A percentile compares a stretch with the other conserved stretches of the same genome.
Conservation (phyloP, 2,113 vertebrate species). For the Chaetodon auriga region DNA sequence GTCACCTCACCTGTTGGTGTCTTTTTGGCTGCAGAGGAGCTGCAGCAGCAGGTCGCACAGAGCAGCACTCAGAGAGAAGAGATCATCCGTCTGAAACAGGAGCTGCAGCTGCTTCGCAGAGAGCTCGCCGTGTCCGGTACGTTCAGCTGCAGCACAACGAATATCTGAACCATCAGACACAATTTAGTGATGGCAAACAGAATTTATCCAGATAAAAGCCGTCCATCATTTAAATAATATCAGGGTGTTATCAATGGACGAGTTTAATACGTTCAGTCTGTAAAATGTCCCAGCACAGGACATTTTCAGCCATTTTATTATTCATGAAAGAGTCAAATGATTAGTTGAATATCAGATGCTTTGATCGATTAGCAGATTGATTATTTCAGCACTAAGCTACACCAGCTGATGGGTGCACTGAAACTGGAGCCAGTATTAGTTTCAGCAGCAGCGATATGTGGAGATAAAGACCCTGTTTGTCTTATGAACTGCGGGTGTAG, state of each 20-base stretch:
- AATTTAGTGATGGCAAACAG: background rate
- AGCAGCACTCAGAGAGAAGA: constrained; percentile 89
- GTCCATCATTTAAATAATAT: background rate
- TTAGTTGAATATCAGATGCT: background rate
- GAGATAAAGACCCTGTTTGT: background rate
- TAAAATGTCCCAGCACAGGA: too few relatives aligned
- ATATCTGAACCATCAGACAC: too few relatives aligned
- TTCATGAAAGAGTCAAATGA: background rate
- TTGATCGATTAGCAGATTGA: background rate
- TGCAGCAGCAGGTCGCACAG: constrained; percentile 88
- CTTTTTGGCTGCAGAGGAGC: constrained; percentile 79
- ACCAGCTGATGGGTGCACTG: background rate
- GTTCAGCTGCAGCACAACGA: too few relatives aligned
- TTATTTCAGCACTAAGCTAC: background rate
- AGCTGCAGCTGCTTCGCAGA: constrained; percentile 84
- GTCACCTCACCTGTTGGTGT: background rate
- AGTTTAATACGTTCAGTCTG: background rate
- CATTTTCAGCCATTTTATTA: background rate
- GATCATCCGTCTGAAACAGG: constrained; percentile 89
- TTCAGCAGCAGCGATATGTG: background rate
- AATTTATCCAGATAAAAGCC: background rate
- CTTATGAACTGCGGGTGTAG: too few relatives aligned
- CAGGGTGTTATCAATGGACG: background rate
- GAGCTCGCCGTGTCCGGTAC: constrained; percentile 86
- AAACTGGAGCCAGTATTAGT: background rate